Base-by-base conservation (phyloP, 1,140 invertebrate genomes). In the Berghia stephanieae region DNA sequence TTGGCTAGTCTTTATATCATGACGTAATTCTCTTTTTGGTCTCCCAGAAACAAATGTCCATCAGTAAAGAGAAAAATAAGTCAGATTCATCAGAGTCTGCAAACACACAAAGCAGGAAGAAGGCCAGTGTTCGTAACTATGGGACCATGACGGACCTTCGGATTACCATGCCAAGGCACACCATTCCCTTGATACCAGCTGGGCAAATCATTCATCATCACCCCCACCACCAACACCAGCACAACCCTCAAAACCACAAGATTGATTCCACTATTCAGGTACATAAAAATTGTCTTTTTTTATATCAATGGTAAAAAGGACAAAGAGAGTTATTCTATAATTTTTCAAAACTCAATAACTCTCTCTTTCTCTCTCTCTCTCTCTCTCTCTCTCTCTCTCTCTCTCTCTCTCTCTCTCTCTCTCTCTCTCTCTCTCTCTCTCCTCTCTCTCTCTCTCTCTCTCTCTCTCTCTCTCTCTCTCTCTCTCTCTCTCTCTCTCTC, bases 351-450 rank as follows among this genome's bases (percentile, higher is more conserved):
- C 6, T n/a, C 57, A 10, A 5, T n/a, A 8, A 5, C 57, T 60
- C n/a, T 60, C n/a, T 60, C n/a, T 60, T n/a, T 60, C 6, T 60
- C 57, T n/a, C 57, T 60, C n/a, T 60, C 57, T 60, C n/a, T n/a
- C n/a, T n/a, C n/a, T 31, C 34, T n/a, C n/a, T n/a, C 34, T 60
- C n/a, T 60, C 6, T 60, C 5, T 5, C n/a, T n/a, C 5, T 31
- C n/a, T 6, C n/a, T 60, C 34, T n/a, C 34, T n/a, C 34, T n/a
- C 34, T n/a, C n/a, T 60, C 57, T 60, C 57, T 60, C n/a, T 60
- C 57, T 60, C n/a, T 8, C 6, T n/a, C 6, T 6, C 57, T 60
- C n/a, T 6, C 6, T 60, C n/a, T 60, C 57, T 60, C n/a, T 60
- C 57, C 34, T n/a, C n/a, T 5, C n/a, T n/a, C 34, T n/a, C 57